A percentile compares a stretch with the other conserved stretches of the same genome.
These are phyloP conservation scores for Sebastes schlegelii DNA, from an alignment of 2,113 vertebrate species.

Conservation along the genomic window DNA sequence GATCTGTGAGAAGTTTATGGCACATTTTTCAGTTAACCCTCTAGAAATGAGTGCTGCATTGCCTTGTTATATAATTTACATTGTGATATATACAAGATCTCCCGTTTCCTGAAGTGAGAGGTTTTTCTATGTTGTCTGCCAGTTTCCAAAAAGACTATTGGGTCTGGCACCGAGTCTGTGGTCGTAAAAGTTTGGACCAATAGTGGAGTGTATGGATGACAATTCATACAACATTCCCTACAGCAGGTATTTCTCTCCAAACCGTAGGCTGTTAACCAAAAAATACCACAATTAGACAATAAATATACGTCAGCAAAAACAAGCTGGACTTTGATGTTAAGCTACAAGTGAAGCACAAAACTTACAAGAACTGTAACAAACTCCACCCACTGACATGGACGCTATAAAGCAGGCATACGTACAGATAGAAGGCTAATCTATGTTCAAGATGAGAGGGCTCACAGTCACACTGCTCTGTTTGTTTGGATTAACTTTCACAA, in stretches of 20 bases:
- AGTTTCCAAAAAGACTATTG: not conserved
- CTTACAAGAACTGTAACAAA: not conserved
- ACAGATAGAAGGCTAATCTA: not conserved
- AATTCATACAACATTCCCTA: too few relatives aligned
- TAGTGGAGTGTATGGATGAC: too few relatives aligned
- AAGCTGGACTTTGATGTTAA: too few relatives aligned
- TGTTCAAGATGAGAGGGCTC: slow-evolving; percentile 37
- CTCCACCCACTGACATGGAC: not conserved
- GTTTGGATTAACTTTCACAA: not conserved
- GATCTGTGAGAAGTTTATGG: too few relatives aligned
- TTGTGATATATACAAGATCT: too few relatives aligned
- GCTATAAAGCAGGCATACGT: not conserved
- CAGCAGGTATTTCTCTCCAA: too few relatives aligned
- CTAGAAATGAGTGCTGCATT: too few relatives aligned
- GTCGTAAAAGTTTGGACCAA: too few relatives aligned
- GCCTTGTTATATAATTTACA: too few relatives aligned
- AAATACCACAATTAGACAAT: too few relatives aligned
- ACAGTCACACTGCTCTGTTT: slow-evolving; percentile 33
- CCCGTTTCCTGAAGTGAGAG: not conserved
- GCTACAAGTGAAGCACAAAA: not conserved
- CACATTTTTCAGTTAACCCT: too few relatives aligned
- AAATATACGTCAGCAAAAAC: too few relatives aligned
- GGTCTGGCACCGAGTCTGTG: not conserved
- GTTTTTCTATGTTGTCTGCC: not conserved
- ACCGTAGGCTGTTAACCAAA: not conserved